phyloP scores from a whole-genome alignment of 2,888 invertebrate genomes.

The Thereva unica region DNA sequence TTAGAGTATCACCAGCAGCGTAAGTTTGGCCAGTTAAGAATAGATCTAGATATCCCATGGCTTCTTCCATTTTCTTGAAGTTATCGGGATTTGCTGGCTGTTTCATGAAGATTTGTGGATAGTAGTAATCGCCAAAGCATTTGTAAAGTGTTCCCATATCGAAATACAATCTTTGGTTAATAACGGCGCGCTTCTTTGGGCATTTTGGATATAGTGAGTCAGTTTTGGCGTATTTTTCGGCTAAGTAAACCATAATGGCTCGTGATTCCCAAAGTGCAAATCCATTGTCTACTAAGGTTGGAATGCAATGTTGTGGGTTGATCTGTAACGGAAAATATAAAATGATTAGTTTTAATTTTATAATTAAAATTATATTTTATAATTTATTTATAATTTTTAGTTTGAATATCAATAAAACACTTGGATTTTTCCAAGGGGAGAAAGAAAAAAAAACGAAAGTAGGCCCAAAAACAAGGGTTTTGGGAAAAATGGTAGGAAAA shows the following conservation, averaged over 20 bases:
- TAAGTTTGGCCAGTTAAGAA: constrained; percentile 73
- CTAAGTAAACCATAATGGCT: constrained; percentile 79
- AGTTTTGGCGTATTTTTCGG: constrained; percentile 78
- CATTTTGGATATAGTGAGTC: constrained; percentile 76
- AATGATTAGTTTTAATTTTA: not conserved
- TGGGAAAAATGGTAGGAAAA: too few species aligned
- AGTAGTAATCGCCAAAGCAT: constrained; percentile 71
- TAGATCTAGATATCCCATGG: constrained; percentile 70
- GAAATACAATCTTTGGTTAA: constrained; percentile 80
- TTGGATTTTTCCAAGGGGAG: too few species aligned
- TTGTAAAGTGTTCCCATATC: constrained; percentile 77
- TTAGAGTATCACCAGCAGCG: constrained; percentile 72
- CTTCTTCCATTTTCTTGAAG: constrained; percentile 69
- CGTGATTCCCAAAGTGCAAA: constrained; percentile 83
- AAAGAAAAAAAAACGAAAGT: too few species aligned
- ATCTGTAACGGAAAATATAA: constrained; percentile 60
- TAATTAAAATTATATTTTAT: constrained; percentile 1
- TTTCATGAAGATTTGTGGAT: constrained; percentile 66
- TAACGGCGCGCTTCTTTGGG: constrained; percentile 72
- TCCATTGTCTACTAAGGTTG: constrained; percentile 82
- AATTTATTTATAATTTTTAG: too few species aligned
- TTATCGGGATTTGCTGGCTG: constrained; percentile 69
- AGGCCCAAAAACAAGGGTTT: too few species aligned
- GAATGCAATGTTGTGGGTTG: constrained; percentile 84
- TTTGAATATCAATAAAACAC: too few species aligned